A percentile compares a stretch with the other conserved stretches of the same genome.
phyloP scores from a whole-genome alignment of 23 tunicate species.

The Diplosoma virens region DNA sequence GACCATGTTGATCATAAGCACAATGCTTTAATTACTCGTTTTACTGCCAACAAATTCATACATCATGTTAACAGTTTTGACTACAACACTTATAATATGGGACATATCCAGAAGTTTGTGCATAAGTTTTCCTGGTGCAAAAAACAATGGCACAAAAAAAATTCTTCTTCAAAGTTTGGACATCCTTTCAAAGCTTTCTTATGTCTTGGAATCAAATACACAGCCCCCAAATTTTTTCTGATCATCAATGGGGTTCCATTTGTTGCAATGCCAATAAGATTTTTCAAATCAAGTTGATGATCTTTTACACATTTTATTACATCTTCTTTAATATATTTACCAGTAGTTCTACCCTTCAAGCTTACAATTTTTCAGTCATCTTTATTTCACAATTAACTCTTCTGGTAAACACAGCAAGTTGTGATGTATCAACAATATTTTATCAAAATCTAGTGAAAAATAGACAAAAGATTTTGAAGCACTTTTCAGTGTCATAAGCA shows the following conservation, averaged over 20 bases:
- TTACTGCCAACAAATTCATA: no score
- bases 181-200: not conserved
- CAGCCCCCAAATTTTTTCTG: constrained; percentile 25
- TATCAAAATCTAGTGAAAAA: constrained; percentile 20
- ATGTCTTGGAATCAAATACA: constrained; percentile 21
- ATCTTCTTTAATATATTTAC: constrained; percentile 22
- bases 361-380: constrained; percentile 26
- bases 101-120: not conserved
- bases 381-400: constrained; percentile 33
- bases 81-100: not conserved
- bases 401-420: constrained; percentile 17
- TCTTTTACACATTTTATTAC: constrained; percentile 13
- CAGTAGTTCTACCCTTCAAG: constrained; percentile 21
- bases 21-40: no score
- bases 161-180: constrained; percentile 3
- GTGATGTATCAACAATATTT: constrained; percentile 7
- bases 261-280: no score
- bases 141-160: constrained; percentile 39
- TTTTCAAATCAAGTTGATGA: constrained; percentile 29
- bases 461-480: no score
- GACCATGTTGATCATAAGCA: no score
- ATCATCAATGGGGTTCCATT: constrained; percentile 28
- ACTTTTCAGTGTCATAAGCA: no score
- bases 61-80: not conserved
- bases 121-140: constrained; percentile 8